A percentile compares a stretch with the other conserved stretches of the same genome.
These are phyloP conservation scores for Tarsius wallacei DNA, from an alignment of 2,797 vertebrate species.

Conservation along the genomic window DNA sequence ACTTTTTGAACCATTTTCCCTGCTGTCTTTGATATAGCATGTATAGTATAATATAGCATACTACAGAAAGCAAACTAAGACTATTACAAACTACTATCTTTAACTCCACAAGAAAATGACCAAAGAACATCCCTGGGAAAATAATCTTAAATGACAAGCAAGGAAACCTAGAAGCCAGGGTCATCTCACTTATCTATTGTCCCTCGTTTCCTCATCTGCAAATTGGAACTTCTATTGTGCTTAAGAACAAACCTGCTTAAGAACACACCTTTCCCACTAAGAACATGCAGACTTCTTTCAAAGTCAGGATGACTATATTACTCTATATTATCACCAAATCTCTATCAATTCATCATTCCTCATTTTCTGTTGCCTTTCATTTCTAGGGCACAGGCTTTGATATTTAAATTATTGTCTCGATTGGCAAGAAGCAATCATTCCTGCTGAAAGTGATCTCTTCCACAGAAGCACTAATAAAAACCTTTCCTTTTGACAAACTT, in stretches of 20 bases:
- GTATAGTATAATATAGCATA: neutral
- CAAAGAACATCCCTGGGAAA: neutral
- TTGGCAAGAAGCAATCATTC: constrained; percentile 83
- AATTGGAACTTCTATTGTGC: neutral
- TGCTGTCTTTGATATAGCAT: neutral
- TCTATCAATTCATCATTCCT: constrained; percentile 80
- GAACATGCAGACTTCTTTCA: neutral
- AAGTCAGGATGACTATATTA: constrained; percentile 77
- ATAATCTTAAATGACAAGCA: neutral
- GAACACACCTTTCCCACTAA: neutral
- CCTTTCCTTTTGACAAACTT: constrained; percentile 82
- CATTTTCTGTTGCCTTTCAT: constrained; percentile 86
- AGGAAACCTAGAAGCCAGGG: no score
- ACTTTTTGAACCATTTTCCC: constrained; percentile 80
- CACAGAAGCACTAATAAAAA: constrained; percentile 82
- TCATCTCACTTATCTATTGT: neutral
- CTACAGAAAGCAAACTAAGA: neutral
- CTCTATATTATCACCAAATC: constrained; percentile 58
- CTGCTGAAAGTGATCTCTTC: constrained; percentile 74
- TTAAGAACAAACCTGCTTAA: neutral
- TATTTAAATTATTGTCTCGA: constrained; percentile 89
- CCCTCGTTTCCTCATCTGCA: neutral
- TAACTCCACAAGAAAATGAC: neutral
- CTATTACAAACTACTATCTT: neutral
- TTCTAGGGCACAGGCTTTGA: constrained; percentile 84